These are phyloP conservation scores for Hippoglossus hippoglossus DNA, from an alignment of 2,797 vertebrate species.

Conservation along the genomic window DNA sequence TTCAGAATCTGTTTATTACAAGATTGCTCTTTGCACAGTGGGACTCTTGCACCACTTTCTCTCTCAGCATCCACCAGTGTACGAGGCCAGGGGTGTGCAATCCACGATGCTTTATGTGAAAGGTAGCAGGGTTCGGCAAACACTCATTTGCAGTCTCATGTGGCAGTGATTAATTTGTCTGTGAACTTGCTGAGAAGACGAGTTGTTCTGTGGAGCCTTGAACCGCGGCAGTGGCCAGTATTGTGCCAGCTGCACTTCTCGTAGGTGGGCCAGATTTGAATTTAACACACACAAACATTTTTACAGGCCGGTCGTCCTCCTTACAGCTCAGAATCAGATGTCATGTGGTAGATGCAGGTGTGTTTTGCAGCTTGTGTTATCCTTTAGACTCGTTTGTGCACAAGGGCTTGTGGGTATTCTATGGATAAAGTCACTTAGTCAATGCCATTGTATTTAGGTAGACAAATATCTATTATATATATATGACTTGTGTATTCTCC, in stretches of 20 bases:
- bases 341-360: not conserved
- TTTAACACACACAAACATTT: no score
- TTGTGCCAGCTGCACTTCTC: constrained; percentile 26
- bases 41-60: constrained; percentile 32
- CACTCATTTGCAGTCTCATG: constrained; percentile 39
- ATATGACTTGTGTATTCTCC: not conserved
- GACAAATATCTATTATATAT: no score
- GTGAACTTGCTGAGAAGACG: constrained; percentile 38
- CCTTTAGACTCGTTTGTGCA: not conserved
- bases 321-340: constrained; percentile 27
- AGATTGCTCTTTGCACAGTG: constrained; percentile 47
- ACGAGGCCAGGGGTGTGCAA: constrained; percentile 29
- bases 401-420: not conserved
- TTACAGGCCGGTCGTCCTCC: not conserved
- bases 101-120: constrained; percentile 1
- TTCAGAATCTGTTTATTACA: no score
- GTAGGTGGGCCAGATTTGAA: constrained; percentile 31
- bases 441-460: not conserved
- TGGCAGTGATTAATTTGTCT: constrained; percentile 56
- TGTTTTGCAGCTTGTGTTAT: not conserved
- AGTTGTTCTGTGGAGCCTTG: constrained; percentile 29
- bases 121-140: constrained; percentile 23
- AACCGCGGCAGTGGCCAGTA: constrained; percentile 23
- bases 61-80: constrained; percentile 15
- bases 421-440: not conserved